Evolutionary conservation across 2,797 vertebrate genomes (phyloP).

Genomic region (Lycodopsis pacificus): DNA sequence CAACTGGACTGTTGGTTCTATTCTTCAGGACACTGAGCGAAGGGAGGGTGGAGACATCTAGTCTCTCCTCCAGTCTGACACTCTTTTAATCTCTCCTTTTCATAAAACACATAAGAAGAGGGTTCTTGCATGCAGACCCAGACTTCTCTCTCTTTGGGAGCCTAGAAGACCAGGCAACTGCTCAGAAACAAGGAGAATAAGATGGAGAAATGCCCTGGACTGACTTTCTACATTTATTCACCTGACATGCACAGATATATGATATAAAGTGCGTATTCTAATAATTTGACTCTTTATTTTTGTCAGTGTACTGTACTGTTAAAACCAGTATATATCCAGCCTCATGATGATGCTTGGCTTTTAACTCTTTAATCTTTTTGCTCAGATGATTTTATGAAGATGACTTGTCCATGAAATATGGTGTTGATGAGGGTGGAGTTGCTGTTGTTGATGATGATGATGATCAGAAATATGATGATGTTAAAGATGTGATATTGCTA

Average conservation of each 20-base stretch:
- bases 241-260: constrained; percentile 75
- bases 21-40: constrained; percentile 13
- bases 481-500: constrained; percentile 52
- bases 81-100: constrained; percentile 51
- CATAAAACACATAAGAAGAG: constrained; percentile 50
- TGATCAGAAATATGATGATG: constrained; percentile 30
- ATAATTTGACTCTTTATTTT: constrained; percentile 78
- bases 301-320: constrained; percentile 77
- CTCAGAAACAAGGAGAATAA: constrained; percentile 23
- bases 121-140: constrained; percentile 59
- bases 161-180: constrained; percentile 21
- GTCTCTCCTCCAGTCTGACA: constrained; percentile 29
- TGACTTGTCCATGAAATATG: constrained; percentile 32
- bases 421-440: constrained; percentile 21
- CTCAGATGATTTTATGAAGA: constrained; percentile 65
- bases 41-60: constrained; percentile 6
- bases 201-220: constrained; percentile 37
- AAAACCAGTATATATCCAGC: constrained; percentile 73
- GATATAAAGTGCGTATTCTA: constrained; percentile 75
- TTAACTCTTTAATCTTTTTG: constrained; percentile 77
- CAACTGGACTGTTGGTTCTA: neutral
- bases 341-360: constrained; percentile 79
- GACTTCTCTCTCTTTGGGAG: constrained; percentile 41
- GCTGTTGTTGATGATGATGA: constrained; percentile 16
- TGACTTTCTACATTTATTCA: constrained; percentile 73